These are phyloP conservation scores for Phalacrocorax brasilianus DNA, from an alignment of 2,113 vertebrate genomes.

Conservation along the genomic window DNA sequence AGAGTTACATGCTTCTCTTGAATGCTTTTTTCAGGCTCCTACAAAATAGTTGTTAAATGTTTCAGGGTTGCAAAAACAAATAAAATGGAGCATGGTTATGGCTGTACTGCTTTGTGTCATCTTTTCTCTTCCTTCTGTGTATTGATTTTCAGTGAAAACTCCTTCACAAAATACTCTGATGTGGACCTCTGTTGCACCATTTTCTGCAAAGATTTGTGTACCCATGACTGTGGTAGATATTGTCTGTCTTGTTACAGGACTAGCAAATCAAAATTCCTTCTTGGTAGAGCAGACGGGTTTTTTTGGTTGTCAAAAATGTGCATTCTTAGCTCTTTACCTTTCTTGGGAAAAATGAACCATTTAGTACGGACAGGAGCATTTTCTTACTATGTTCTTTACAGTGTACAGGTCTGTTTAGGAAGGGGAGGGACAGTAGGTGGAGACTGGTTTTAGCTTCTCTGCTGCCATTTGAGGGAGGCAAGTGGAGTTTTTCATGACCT, in stretches of 20 bases:
- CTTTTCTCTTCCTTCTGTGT: neutral
- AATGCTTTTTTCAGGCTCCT: neutral
- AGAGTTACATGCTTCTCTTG: neutral
- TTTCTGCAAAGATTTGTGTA: neutral
- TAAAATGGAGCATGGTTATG: neutral
- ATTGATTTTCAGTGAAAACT: neutral
- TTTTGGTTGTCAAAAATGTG: neutral
- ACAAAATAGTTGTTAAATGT: neutral
- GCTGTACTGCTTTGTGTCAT: neutral
- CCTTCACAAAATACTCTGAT: neutral
- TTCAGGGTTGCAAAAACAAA: neutral
- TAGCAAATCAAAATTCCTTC: neutral
- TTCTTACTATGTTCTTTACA: neutral
- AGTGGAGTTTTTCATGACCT: neutral
- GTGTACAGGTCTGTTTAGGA: neutral
- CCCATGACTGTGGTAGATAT: fast-evolving
- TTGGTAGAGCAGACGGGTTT: neutral
- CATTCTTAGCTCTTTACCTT: neutral
- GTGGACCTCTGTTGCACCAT: too few relatives aligned
- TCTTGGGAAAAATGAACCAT: neutral
- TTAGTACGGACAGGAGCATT: neutral
- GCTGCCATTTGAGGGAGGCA: neutral
- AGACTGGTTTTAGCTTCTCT: neutral
- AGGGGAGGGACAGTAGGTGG: too few relatives aligned
- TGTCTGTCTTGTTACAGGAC: neutral